Base-by-base conservation (phyloP, 2,888 invertebrate species). In the Molorchus minor region DNA sequence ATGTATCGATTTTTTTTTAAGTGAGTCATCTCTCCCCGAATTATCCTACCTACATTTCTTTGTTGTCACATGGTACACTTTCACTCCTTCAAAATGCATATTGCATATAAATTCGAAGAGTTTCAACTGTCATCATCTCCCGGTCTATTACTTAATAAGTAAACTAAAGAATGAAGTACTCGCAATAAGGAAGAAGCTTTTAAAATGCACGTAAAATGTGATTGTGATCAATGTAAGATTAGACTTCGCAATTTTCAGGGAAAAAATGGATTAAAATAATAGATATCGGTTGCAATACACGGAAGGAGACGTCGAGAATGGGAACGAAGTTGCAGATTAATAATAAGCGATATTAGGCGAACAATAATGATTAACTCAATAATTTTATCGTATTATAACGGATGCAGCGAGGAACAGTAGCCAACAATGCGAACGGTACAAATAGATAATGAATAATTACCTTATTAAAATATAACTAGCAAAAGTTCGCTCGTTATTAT, bases 361-460 rank as follows among this genome's bases (percentile, higher is more conserved):
- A 53, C 41, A 44, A 43, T 43, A 53, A 53, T 53, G 44, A 53
- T 53, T 53, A 53, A 12, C 19, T 25, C 20, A 33, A 53, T 53
- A 53, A 53, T 53, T 53, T 44, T 40, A 44, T 53, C 53, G 43
- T 53, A 45, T 45, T 41, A 53, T 44, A 53, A 53, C 53, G 44
- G 53, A 53, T 40, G 36, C 16, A 15, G 16, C 29, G 35, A 33
- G 30, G 45, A 43, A 53, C 53, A 53, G 53, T 44, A 53, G 53
- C 41, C 30, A 16, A 53, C 21, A 53, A 53, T 41, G 43, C 40
- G 45, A 45, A 45, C 30, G 30, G 45, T 30, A 45, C 45, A 17
- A 13, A 33, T 30, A 30, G 45, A 45, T 45, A 45, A 30, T 45
- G 45, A 30, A 45, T 45, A 45, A 45, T 45, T 45, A 30, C 33